Percentiles rank a stretch among this genome's conserved stretches.
Evolutionary conservation across 2,113 vertebrate species (phyloP).

Genomic region (Cathartes aura): DNA sequence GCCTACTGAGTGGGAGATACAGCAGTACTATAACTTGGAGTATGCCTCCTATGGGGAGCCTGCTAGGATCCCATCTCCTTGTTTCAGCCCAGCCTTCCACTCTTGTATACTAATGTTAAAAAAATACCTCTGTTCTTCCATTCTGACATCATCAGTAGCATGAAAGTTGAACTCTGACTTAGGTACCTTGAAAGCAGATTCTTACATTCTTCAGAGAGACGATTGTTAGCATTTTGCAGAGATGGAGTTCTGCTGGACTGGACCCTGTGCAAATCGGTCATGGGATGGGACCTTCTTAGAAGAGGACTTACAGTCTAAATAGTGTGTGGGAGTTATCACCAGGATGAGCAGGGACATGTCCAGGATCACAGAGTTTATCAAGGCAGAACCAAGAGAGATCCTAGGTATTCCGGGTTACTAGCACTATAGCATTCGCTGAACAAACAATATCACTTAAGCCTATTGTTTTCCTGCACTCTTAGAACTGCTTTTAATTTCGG

Average conservation of each 20-base stretch:
- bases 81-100: background rate
- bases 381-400: background rate
- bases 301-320: background rate
- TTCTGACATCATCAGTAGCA: background rate
- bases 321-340: background rate
- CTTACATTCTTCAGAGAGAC: background rate
- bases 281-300: background rate
- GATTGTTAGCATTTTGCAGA: background rate
- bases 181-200: background rate
- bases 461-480: background rate
- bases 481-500: background rate
- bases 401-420: background rate
- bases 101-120: background rate
- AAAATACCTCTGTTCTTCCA: background rate
- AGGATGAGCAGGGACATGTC: fast-evolving
- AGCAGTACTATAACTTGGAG: background rate
- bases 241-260: background rate
- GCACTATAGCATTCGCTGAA: background rate
- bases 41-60: background rate
- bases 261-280: background rate
- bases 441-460: background rate
- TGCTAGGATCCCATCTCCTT: background rate
- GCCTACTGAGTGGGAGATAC: background rate
- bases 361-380: background rate
- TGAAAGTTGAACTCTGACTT: background rate